Percentiles rank a stretch among this genome's conserved stretches.
These are phyloP conservation scores for Actias luna DNA, from an alignment of 2,888 invertebrate genomes.

Conservation along the genomic window DNA sequence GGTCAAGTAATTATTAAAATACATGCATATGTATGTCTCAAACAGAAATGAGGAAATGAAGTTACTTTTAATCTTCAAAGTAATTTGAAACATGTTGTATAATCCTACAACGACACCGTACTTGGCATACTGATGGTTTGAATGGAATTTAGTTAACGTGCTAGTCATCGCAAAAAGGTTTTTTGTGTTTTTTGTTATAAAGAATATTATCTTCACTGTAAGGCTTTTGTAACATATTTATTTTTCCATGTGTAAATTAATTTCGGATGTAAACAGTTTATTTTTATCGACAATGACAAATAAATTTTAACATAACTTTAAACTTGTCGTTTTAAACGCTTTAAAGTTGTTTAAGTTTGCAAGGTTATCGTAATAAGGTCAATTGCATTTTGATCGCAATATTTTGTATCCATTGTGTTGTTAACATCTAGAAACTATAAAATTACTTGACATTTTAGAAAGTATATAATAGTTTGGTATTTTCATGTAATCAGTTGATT, in stretches of 20 bases:
- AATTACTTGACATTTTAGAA: not conserved
- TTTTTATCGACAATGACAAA: not conserved
- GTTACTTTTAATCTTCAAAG: not conserved
- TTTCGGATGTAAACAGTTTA: not conserved
- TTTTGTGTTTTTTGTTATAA: not conserved
- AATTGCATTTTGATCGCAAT: slow-evolving; percentile 3
- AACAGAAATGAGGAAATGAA: slow-evolving; percentile 15
- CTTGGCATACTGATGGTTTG: slow-evolving; percentile 9
- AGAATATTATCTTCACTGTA: not conserved
- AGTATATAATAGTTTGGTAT: not conserved
- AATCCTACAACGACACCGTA: slow-evolving; percentile 1
- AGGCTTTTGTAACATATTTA: not conserved
- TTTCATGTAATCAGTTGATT: slow-evolving; percentile 4
- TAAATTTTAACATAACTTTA: not conserved
- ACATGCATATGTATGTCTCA: not conserved
- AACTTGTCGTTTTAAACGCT: slow-evolving; percentile 1
- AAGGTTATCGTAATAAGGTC: slow-evolving; percentile 14
- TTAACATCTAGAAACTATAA: not conserved
- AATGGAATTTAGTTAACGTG: slow-evolving; percentile 6
- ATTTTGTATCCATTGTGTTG: slow-evolving; percentile 6
- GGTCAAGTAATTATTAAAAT: not conserved
- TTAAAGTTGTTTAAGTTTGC: slow-evolving; percentile 20
- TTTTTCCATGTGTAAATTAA: not conserved
- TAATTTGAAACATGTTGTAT: not conserved
- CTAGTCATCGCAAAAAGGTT: not conserved